Percentiles rank a stretch among this genome's conserved stretches.
Conservation (phyloP, 2,113 vertebrate species). For the Melanocharis versteri region DNA sequence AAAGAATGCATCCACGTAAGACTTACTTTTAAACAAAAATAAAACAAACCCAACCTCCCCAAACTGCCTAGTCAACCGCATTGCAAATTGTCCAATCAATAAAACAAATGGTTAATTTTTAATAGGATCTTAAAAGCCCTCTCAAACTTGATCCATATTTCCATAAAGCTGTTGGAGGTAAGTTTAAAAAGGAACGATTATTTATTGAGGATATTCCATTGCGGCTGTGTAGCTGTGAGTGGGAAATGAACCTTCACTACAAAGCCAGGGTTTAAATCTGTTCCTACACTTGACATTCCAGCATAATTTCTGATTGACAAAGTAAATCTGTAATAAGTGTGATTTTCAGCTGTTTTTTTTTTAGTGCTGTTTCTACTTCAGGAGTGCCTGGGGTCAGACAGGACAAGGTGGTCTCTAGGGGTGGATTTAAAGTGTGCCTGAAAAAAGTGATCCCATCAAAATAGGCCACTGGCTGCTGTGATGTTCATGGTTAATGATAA, state of each 20-base stretch:
- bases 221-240: not conserved
- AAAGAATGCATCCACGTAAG: not conserved
- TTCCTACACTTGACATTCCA: not conserved
- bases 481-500: not conserved
- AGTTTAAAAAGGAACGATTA: conserved; percentile 20
- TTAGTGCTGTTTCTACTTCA: not conserved
- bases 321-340: not conserved
- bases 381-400: not conserved
- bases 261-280: not conserved
- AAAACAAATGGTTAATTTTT: conserved; percentile 59
- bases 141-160: conserved; percentile 61
- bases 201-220: conserved; percentile 20
- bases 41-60: not conserved
- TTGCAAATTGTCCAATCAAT: conserved; percentile 46
- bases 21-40: not conserved
- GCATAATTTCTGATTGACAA: not conserved
- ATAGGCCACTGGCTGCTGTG: not conserved
- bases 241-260: not conserved
- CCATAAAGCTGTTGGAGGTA: conserved; percentile 41
- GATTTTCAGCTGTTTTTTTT: not conserved
- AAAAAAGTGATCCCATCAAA: not conserved
- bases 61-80: conserved; percentile 1
- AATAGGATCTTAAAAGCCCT: conserved; percentile 64
- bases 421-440: not conserved
- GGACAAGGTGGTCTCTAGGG: not conserved